Evolutionary conservation across 2,113 vertebrate species (phyloP).

Genomic region (Tichodroma muraria): DNA sequence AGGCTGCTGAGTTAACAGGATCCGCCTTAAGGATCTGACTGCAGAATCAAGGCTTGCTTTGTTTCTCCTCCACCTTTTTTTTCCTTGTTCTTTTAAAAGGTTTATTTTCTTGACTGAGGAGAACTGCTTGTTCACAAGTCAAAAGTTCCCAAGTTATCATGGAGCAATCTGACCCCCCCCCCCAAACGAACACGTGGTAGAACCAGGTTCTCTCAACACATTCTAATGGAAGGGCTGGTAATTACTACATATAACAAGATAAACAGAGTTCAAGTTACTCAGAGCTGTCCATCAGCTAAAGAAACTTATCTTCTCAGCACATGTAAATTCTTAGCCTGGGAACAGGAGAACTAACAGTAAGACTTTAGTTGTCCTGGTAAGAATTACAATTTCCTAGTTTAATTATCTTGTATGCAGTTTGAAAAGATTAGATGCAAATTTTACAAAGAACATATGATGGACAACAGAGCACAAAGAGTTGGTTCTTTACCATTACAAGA

Average conservation of each 20-base stretch:
- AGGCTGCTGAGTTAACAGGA: constrained; percentile 19
- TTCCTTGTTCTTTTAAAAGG: background rate
- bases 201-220: background rate
- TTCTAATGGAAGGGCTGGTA: constrained; percentile 11
- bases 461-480: background rate
- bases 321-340: background rate
- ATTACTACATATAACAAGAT: constrained; percentile 19
- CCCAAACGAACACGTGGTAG: background rate
- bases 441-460: background rate
- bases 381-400: background rate
- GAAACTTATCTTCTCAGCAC: background rate
- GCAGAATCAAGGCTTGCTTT: constrained; percentile 45
- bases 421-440: background rate
- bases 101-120: constrained; percentile 1
- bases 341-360: background rate
- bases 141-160: background rate
- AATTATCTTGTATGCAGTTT: background rate
- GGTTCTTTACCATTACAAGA: background rate
- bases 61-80: background rate
- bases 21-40: background rate
- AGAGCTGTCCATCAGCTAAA: background rate
- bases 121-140: background rate
- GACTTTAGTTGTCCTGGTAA: background rate
- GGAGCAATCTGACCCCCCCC: constrained; percentile 25
- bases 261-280: constrained; percentile 4